These are phyloP conservation scores for Caenorhabditis sulstoni DNA, from an alignment of 2,888 invertebrate genomes.

Conservation along the genomic window DNA sequence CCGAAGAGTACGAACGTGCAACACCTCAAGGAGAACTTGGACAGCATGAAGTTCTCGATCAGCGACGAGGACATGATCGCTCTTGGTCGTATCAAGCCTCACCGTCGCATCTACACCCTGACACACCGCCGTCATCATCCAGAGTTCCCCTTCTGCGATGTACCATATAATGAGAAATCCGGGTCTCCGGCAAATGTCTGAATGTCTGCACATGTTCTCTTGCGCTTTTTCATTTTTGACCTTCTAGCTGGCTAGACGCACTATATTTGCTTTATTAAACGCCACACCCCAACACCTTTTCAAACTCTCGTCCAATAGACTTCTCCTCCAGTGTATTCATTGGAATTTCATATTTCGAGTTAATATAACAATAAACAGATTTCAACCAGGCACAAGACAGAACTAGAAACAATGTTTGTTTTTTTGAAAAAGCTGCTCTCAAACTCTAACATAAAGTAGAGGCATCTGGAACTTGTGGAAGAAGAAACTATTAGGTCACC, in stretches of 20 bases:
- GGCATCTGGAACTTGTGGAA: no score
- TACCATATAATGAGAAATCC: neutral
- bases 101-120: conserved; percentile 22
- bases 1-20: conserved; percentile 56
- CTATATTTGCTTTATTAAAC: conserved; percentile 12
- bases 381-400: neutral
- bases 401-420: no score
- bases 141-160: conserved; percentile 56
- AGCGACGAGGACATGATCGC: conserved; percentile 41
- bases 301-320: neutral
- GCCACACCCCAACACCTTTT: no score
- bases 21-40: conserved; percentile 54
- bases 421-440: no score
- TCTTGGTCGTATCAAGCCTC: conserved; percentile 25
- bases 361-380: neutral
- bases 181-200: conserved; percentile 1
- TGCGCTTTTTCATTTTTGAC: conserved; percentile 9
- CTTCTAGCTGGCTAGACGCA: conserved; percentile 15
- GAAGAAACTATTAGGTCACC: neutral
- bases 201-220: neutral
- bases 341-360: neutral
- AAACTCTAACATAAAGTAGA: no score
- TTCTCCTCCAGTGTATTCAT: neutral
- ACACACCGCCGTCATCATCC: conserved; percentile 33
- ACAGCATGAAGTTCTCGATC: conserved; percentile 53